Percentiles rank a stretch among this genome's conserved stretches.
Conservation (phyloP, 2,888 invertebrate species). For the Pterobdella sp. region DNA sequence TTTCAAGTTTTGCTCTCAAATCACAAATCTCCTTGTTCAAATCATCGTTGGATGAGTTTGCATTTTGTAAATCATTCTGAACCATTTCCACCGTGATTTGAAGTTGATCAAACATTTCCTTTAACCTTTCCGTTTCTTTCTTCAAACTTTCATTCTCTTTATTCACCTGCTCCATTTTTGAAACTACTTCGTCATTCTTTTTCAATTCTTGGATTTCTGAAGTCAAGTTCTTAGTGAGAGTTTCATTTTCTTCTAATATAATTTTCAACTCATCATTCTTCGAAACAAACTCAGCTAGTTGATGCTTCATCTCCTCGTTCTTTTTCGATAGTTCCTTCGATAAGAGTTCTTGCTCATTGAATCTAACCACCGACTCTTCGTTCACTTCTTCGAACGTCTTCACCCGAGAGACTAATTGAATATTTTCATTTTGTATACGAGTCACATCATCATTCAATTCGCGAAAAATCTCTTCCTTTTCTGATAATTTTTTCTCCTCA, state of each 20-base stretch:
- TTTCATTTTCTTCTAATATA: neutral
- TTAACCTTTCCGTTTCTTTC: neutral
- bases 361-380: neutral
- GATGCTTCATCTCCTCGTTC: neutral
- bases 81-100: constrained; percentile 20
- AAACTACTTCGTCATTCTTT: neutral
- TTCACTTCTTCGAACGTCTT: neutral
- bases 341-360: neutral
- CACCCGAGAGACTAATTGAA: neutral
- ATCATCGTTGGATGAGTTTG: neutral
- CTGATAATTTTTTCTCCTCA: neutral
- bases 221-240: neutral
- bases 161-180: constrained; percentile 5
- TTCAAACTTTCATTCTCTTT: constrained; percentile 4
- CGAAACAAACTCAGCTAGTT: neutral
- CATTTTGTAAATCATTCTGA: neutral
- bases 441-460: neutral
- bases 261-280: neutral
- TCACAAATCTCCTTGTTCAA: neutral
- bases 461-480: neutral
- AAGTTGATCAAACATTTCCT: constrained; percentile 18
- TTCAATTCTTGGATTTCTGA: neutral
- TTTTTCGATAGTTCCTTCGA: neutral
- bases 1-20: constrained; percentile 8
- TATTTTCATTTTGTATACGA: neutral